Conservation (phyloP, 2,113 vertebrate genomes). For the Anolis carolinensis region DNA sequence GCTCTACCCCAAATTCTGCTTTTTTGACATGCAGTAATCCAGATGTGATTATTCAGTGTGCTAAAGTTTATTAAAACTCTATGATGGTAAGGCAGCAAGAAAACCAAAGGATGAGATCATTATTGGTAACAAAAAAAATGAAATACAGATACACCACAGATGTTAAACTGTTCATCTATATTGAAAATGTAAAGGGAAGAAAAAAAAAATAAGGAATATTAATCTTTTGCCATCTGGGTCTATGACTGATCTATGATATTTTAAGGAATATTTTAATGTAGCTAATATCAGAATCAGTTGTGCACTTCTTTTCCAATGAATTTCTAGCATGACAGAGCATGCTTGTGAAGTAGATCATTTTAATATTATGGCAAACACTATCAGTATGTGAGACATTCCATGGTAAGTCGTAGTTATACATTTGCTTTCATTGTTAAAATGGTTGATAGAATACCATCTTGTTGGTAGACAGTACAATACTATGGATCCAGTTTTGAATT, state of each 20-base stretch:
- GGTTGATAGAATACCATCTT: not conserved
- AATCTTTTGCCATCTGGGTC: not conserved
- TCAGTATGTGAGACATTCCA: not conserved
- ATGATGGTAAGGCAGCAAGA: not conserved
- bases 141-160: constrained; percentile 31
- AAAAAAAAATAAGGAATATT: not conserved
- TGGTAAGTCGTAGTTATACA: not conserved
- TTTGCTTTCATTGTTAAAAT: too few species aligned
- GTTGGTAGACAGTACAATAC: not conserved
- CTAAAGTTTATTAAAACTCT: constrained; percentile 18
- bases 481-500: not conserved
- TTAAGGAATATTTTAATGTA: constrained; percentile 37
- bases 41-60: constrained; percentile 36
- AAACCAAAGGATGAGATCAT: constrained; percentile 8
- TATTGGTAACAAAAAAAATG: constrained; percentile 13
- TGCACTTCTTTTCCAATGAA: not conserved
- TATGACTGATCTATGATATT: not conserved
- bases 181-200: constrained; percentile 5
- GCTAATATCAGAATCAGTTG: not conserved
- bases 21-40: constrained; percentile 38
- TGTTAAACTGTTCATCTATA: not conserved
- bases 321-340: not conserved
- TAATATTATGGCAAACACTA: not conserved
- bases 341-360: not conserved
- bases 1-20: not conserved